A percentile compares a stretch with the other conserved stretches of the same genome.
Conservation (phyloP, 2,888 invertebrate genomes). For the Perithous albicinctus region DNA sequence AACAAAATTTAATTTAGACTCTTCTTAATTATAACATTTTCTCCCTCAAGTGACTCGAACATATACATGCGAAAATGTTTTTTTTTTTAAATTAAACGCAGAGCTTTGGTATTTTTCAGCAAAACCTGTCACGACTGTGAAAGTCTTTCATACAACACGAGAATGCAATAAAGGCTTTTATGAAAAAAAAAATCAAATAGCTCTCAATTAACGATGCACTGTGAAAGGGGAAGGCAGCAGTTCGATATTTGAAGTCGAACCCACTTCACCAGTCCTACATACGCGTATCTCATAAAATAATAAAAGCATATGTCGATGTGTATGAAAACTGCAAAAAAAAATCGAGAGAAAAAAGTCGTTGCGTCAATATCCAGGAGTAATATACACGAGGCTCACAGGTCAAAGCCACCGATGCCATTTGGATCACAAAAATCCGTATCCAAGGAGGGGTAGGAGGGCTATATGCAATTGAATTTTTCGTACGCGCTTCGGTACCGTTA, state of each 20-base stretch:
- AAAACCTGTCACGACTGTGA: neutral
- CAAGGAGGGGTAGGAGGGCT: neutral
- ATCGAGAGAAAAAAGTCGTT: constrained; percentile 13
- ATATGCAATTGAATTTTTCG: constrained; percentile 57
- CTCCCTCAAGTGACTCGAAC: too few species aligned
- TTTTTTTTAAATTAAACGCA: neutral
- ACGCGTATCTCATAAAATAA: constrained; percentile 21
- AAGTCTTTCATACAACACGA: neutral
- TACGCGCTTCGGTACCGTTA: constrained; percentile 50
- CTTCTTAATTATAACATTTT: too few species aligned
- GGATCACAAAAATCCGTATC: constrained; percentile 41
- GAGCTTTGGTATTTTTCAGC: neutral
- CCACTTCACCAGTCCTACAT: neutral
- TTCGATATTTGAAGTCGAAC: constrained; percentile 3
- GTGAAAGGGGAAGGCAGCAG: neutral
- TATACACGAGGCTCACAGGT: neutral
- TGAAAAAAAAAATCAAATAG: neutral
- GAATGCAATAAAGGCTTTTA: neutral
- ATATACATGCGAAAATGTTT: too few species aligned
- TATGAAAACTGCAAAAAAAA: neutral
- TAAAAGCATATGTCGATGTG: constrained; percentile 6
- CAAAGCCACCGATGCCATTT: constrained; percentile 46
- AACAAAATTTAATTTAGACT: too few species aligned
- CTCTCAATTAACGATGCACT: constrained; percentile 12
- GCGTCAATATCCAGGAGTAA: constrained; percentile 24